These are phyloP conservation scores for Dasyprocta punctata DNA, from an alignment of 2,113 vertebrate genomes.

Conservation along the genomic window DNA sequence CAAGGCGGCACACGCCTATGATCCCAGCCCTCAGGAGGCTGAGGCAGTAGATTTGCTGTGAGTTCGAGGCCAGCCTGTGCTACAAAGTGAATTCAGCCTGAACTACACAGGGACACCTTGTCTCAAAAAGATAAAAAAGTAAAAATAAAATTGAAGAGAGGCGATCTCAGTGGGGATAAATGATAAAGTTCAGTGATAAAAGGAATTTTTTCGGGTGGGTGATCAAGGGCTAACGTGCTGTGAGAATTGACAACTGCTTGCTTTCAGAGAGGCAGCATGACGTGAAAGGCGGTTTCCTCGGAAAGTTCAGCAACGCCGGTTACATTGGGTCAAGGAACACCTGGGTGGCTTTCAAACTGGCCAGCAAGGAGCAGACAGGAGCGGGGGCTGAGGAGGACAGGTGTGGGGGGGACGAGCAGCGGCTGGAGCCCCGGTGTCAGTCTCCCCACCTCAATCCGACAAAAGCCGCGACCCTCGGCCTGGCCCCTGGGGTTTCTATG, in stretches of 20 bases:
- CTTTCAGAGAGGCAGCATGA: neutral
- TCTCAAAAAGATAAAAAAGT: neutral
- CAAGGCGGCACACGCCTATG: neutral
- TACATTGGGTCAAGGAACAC: neutral
- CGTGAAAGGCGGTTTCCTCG: neutral
- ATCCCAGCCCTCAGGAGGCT: neutral
- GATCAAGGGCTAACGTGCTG: too few species aligned
- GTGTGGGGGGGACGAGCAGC: rapidly evolving
- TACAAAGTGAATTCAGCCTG: neutral
- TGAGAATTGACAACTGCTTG: neutral
- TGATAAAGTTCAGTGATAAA: neutral
- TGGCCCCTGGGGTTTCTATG: rapidly evolving
- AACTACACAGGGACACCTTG: neutral
- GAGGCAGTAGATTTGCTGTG: neutral
- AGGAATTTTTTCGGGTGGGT: neutral
- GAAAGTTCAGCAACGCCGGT: neutral
- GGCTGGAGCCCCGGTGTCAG: neutral
- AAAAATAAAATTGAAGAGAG: neutral
- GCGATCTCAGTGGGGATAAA: neutral
- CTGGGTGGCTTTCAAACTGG: neutral
- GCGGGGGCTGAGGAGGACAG: neutral
- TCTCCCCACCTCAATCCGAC: too few species aligned
- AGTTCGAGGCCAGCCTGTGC: neutral
- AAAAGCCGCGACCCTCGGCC: neutral
- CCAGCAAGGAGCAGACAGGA: neutral